Conservation (phyloP, 2,797 vertebrate species). For the Siniperca obscura region DNA sequence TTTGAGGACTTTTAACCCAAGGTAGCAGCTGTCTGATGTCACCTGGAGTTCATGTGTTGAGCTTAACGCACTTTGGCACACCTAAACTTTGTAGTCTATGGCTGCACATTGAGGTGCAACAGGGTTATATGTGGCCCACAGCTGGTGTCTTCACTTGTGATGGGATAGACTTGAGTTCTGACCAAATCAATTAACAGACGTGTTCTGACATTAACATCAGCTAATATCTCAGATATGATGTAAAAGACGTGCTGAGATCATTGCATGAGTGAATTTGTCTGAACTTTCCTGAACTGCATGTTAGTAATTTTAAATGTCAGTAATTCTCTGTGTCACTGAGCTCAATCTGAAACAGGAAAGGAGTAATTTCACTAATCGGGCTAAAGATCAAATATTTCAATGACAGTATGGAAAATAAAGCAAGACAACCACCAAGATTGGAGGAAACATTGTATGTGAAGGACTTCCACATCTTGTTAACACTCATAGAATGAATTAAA, state of each 20-base stretch:
- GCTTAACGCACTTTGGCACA: slow-evolving; percentile 81
- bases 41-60: slow-evolving; percentile 78
- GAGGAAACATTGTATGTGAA: slow-evolving; percentile 22
- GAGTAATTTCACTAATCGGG: slow-evolving; percentile 66
- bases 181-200: slow-evolving; percentile 75
- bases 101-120: slow-evolving; percentile 72
- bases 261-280: slow-evolving; percentile 21
- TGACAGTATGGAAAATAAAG: slow-evolving; percentile 59
- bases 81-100: slow-evolving; percentile 62
- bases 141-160: slow-evolving; percentile 69
- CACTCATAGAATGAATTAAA: background rate
- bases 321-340: slow-evolving; percentile 59
- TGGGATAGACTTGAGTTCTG: slow-evolving; percentile 50
- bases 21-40: slow-evolving; percentile 78
- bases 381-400: slow-evolving; percentile 73
- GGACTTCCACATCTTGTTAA: slow-evolving; percentile 10
- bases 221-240: slow-evolving; percentile 40
- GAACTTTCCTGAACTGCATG: slow-evolving; percentile 49
- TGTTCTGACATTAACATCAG: slow-evolving; percentile 72
- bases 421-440: slow-evolving; percentile 15
- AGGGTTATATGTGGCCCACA: slow-evolving; percentile 69
- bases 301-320: slow-evolving; percentile 73
- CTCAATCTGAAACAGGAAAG: slow-evolving; percentile 67
- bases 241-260: slow-evolving; percentile 24
- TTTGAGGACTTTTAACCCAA: slow-evolving; percentile 59